Base-by-base conservation (phyloP, 2,888 invertebrate genomes). In the Lasioglossum figueresi region DNA sequence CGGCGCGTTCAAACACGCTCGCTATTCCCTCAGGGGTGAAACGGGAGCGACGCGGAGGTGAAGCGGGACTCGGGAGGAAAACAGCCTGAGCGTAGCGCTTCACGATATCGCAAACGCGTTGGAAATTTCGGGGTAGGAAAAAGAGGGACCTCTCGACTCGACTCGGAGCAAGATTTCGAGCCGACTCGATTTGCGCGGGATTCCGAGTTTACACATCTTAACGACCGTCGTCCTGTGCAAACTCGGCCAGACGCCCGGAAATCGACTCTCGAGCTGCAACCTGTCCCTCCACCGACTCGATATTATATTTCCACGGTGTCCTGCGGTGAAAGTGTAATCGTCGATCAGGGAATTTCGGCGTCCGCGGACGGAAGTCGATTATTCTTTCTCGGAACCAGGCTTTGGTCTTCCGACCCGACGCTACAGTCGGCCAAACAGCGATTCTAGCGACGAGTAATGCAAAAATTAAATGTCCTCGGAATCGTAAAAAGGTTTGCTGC, bases 201-300 rank as follows among this genome's bases (percentile, higher is more conserved):
- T 85, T 81, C 82, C 63, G 81, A 83, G 87, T 89, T 89, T 89
- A 85, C 89, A 70, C 83, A 87, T 73, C 89, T 86, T 89, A 89
- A 89, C 88, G 89, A 89, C 88, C 85, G 82, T 81, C 84, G 89
- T 88, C 87, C 89, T 89, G 79, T 89, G 89, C 81, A 89, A 89
- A 89, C 89, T 85, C 82, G 66, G 66, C 68, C 66, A 79, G 66
- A 80, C 81, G 76, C 74, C 40, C 37, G 68, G 76, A 31, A 56
- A 48, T 43, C 79, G 80, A 52, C 70, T 59, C 63, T 63, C 27
- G 31, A 34, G 66, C 37, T 75, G 45, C 48, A 52, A 34, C 48
- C 34, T 66, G 19, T 19, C 72, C 59, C 27, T 31, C 19, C 3
- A 12, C 4, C 45, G 16, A 12, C 34, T 23, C 19, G 66, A 66